phyloP scores from a whole-genome alignment of 2,888 invertebrate species.

The Eilema caniola region DNA sequence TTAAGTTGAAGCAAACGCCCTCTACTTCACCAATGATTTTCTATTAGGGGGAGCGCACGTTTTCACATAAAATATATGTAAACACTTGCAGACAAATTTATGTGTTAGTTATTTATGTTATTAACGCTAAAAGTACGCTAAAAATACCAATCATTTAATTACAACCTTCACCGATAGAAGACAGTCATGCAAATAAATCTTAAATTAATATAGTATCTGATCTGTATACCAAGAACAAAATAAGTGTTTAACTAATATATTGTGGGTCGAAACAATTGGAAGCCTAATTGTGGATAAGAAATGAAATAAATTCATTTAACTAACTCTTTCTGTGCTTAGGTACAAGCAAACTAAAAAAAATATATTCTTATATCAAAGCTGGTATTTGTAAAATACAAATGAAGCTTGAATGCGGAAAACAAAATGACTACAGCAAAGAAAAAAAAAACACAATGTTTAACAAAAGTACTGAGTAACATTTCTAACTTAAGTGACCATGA shows the following conservation, averaged over 20 bases:
- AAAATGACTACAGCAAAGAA: constrained; percentile 18
- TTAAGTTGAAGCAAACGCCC: constrained; percentile 72
- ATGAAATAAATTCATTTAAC: not conserved
- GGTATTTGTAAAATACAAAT: not conserved
- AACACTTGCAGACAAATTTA: not conserved
- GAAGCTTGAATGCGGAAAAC: not conserved
- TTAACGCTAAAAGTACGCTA: too few relatives aligned
- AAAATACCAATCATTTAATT: too few relatives aligned
- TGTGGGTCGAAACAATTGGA: too few relatives aligned
- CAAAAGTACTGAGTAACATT: constrained; percentile 51
- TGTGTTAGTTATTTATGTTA: not conserved
- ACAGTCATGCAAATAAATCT: too few relatives aligned
- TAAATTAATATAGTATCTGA: too few relatives aligned
- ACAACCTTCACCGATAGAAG: not conserved
- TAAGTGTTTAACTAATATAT: too few relatives aligned
- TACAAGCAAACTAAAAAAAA: too few relatives aligned
- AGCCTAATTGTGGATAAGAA: too few relatives aligned
- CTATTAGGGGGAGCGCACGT: constrained; percentile 59
- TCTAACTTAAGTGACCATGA: constrained; percentile 63
- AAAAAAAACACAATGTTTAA: constrained; percentile 47
- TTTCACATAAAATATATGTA: constrained; percentile 48
- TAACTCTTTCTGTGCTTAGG: not conserved
- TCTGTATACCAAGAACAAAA: too few relatives aligned
- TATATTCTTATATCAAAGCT: too few relatives aligned
- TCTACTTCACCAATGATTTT: constrained; percentile 64